Conservation (phyloP, 2,797 vertebrate genomes). For the Galagoides demidoff region DNA sequence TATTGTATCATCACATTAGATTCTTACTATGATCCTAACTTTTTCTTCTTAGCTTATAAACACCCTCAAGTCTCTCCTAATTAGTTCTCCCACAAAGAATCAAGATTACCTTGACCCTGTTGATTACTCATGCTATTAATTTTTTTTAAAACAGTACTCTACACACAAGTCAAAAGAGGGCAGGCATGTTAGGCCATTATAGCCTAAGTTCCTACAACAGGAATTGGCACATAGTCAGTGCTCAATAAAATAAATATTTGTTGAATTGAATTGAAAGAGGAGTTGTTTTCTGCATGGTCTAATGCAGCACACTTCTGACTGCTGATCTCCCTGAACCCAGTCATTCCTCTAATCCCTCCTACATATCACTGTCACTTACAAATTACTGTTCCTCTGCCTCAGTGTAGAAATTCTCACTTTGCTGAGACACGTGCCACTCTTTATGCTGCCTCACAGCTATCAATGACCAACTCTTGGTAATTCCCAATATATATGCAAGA, state of each 20-base stretch:
- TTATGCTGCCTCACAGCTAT: neutral
- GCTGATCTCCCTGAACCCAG: neutral
- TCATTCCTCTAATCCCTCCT: neutral
- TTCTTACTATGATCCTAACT: neutral
- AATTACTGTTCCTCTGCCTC: neutral
- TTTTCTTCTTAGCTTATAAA: conserved; percentile 1
- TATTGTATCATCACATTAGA: neutral
- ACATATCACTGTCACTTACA: neutral
- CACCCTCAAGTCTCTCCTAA: neutral
- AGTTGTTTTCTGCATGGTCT: neutral
- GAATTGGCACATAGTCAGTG: neutral
- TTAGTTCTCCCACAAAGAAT: neutral
- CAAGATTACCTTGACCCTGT: neutral
- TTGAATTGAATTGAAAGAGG: neutral
- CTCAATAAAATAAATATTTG: conserved; percentile 18
- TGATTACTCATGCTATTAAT: neutral
- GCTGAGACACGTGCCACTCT: neutral
- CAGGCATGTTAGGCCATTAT: neutral
- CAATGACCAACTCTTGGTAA: neutral
- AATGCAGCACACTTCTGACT: neutral
- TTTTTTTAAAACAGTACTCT: neutral
- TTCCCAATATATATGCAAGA: neutral
- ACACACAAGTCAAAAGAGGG: neutral
- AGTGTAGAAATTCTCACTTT: neutral
- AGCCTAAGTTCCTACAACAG: neutral